Evolutionary conservation across 2,113 vertebrate genomes (phyloP), one percentile per base, ranked within the genome.

Genomic region (Blennius ocellaris): DNA sequence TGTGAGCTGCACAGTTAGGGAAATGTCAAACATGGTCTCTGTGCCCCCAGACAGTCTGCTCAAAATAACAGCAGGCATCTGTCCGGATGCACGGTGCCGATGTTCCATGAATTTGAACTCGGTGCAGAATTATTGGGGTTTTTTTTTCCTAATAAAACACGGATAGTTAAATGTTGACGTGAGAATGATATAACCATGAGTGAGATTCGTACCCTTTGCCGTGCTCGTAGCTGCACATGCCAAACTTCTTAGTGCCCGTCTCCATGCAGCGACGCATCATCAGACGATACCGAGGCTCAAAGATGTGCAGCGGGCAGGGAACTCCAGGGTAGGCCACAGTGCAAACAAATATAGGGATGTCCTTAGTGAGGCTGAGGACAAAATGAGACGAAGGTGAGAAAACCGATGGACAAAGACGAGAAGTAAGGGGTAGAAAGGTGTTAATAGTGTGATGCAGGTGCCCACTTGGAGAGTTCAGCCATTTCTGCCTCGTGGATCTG

Each of bases 221-320:
- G 0, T 92, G 91, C 79, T 97, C 95, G 0, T 94, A 96, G 47
- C 93, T 90, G 89, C 96, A 97, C 96, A 97, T 97, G 82, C 96
- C 96, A n/a, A 97, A 97, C 85, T 90, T 95, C 87, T 93, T 96
- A 1, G 96, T 96, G 81, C 96, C 96, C 0, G 95, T 96, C 81
- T 97, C 96, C 91, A 96, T 95, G 88, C 96, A 97, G 17, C 95
- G 93, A 0, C 96, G 95, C 93, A 97, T 95, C 96, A 97, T 97
- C 66, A 97, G 94, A 37, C 96, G 94, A 78, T 97, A 97, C 2
- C 95, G 95, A 5, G 96, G 96, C 82, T 97, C 96, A 0, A 97
- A 97, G 77, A 97, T 87, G 9, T 97, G 96, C 76, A 97, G 93
- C 0, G 95, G 96, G 70, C 96, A 97, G 17, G 94, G 64, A 0